Evolutionary conservation across 1,140 invertebrate genomes (phyloP).

Genomic region (Macrosteles quadrilineatus): DNA sequence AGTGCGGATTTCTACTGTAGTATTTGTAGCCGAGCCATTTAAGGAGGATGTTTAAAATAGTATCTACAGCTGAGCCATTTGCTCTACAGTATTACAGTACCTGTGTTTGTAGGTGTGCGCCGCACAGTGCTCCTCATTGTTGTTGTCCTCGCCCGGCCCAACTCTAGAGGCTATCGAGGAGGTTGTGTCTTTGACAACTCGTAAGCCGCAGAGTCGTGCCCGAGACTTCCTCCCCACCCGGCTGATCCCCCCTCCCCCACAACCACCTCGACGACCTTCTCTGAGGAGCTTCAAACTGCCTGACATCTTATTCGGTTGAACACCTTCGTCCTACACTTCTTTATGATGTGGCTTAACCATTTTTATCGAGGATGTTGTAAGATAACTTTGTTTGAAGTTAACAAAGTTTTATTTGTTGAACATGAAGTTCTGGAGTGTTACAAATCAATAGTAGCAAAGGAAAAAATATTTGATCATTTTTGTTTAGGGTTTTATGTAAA

Average conservation of each 20-base stretch:
- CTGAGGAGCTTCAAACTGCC: conserved; percentile 31
- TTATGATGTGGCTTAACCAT: background rate
- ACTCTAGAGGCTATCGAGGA: conserved; percentile 28
- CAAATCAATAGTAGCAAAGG: no score
- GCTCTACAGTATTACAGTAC: no score
- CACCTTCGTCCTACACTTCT: conserved; percentile 57
- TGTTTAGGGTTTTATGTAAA: no score
- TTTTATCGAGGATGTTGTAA: no score
- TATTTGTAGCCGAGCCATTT: no score
- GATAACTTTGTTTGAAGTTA: no score
- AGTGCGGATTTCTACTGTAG: no score
- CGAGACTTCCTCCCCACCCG: conserved; percentile 32
- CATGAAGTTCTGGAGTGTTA: no score
- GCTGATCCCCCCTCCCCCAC: conserved; percentile 54
- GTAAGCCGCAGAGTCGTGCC: background rate
- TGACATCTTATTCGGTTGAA: conserved; percentile 21
- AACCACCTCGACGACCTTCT: conserved; percentile 46
- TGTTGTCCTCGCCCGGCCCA: conserved; percentile 50
- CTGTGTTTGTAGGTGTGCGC: conserved; percentile 65
- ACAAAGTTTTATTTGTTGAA: no score
- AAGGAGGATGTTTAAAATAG: no score
- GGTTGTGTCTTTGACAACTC: conserved; percentile 37
- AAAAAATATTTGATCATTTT: no score
- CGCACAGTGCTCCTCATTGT: conserved; percentile 77
- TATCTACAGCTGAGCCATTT: no score